phyloP scores from a whole-genome alignment of 2,888 invertebrate species.

The Sminthurinus aureus region DNA sequence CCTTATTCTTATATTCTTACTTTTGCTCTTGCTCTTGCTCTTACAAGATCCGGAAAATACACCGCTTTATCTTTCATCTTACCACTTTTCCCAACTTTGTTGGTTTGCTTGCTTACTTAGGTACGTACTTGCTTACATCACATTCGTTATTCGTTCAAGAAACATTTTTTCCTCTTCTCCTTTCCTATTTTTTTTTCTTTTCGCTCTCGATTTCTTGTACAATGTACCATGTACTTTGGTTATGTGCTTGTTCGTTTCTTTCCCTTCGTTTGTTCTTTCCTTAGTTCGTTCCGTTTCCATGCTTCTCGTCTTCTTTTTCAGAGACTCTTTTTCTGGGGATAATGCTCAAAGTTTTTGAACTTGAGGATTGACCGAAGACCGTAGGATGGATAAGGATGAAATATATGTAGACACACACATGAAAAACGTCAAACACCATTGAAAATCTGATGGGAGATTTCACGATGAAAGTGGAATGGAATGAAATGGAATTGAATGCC shows the following conservation, averaged over 20 bases:
- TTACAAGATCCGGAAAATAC: background rate
- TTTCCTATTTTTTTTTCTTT: background rate
- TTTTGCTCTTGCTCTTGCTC: background rate
- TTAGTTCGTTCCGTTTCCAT: constrained; percentile 4
- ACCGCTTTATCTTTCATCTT: constrained; percentile 12
- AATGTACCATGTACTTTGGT: no score
- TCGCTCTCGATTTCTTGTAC: background rate
- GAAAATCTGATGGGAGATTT: background rate
- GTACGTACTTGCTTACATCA: background rate
- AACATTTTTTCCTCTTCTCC: background rate
- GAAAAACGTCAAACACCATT: constrained; percentile 2
- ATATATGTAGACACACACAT: constrained; percentile 7
- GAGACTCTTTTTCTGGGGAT: background rate
- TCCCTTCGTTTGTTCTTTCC: constrained; percentile 3
- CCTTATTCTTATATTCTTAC: background rate
- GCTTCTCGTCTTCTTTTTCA: background rate
- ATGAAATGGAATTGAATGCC: no score
- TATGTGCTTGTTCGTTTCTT: background rate
- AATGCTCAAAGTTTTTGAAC: constrained; percentile 25
- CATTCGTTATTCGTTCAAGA: background rate
- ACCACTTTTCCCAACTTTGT: constrained; percentile 10
- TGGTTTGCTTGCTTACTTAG: background rate
- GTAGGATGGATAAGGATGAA: constrained; percentile 1
- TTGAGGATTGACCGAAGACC: constrained; percentile 15
- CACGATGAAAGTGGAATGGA: background rate